Conservation (phyloP, 2,888 invertebrate genomes). For the Phyllotreta striolata region DNA sequence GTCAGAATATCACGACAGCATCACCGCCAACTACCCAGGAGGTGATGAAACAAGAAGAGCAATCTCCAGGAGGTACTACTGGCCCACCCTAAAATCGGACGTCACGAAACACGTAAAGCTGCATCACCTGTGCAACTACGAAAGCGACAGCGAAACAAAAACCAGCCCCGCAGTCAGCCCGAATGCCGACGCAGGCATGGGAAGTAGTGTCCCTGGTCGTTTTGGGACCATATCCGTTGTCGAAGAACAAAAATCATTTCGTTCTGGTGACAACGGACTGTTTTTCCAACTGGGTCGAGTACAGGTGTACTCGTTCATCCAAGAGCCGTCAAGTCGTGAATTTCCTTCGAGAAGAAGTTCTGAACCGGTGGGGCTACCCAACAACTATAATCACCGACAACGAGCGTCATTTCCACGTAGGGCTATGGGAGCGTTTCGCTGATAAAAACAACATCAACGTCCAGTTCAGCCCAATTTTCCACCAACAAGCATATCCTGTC, state of each 20-base stretch:
- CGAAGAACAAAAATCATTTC: slow-evolving; percentile 17
- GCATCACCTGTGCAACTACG: slow-evolving; percentile 23
- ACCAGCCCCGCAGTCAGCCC: slow-evolving; percentile 9
- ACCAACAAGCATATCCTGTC: slow-evolving; percentile 44
- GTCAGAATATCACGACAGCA: slow-evolving; percentile 24
- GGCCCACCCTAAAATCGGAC: slow-evolving; percentile 43
- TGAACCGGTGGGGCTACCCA: not conserved
- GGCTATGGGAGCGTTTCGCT: too few relatives aligned
- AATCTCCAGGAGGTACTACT: slow-evolving; percentile 43
- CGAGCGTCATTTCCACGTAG: not conserved
- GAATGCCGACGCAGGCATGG: slow-evolving; percentile 11
- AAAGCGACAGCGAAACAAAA: slow-evolving; percentile 13
- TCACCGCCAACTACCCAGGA: slow-evolving; percentile 41
- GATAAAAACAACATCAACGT: too few relatives aligned
- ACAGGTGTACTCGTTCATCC: not conserved
- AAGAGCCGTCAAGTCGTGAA: not conserved
- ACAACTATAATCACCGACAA: slow-evolving; percentile 8
- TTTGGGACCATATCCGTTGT: slow-evolving; percentile 27
- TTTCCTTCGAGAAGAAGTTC: not conserved
- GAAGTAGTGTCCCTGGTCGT: slow-evolving; percentile 19
- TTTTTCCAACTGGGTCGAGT: slow-evolving; percentile 28
- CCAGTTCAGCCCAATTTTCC: slow-evolving; percentile 34
- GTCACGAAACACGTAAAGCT: slow-evolving; percentile 12
- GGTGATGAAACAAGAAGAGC: slow-evolving; percentile 39
- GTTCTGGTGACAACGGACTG: slow-evolving; percentile 16